These are phyloP conservation scores for Callospermophilus lateralis DNA, from an alignment of 2,113 vertebrate species.

Conservation along the genomic window DNA sequence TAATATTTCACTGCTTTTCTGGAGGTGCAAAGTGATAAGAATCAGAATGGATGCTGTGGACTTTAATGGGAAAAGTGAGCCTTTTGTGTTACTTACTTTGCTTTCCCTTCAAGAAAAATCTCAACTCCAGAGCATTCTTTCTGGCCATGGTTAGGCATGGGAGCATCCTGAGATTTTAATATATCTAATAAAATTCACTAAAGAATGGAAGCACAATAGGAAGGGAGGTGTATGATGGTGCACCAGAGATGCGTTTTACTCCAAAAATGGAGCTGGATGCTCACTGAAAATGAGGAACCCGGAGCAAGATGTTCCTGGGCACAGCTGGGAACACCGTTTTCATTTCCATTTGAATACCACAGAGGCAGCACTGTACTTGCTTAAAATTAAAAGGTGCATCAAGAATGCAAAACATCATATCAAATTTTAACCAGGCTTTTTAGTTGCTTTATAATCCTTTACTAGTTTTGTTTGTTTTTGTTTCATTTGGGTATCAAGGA, in stretches of 20 bases:
- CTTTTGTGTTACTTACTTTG: slow-evolving; percentile 60
- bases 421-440: slow-evolving; percentile 64
- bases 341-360: slow-evolving; percentile 66
- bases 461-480: not conserved
- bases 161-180: slow-evolving; percentile 66
- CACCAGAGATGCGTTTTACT: slow-evolving; percentile 49
- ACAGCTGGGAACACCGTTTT: slow-evolving; percentile 66
- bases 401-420: slow-evolving; percentile 70
- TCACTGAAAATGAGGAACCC: slow-evolving; percentile 55
- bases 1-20: slow-evolving; percentile 69
- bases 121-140: slow-evolving; percentile 45
- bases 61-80: slow-evolving; percentile 71
- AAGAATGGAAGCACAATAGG: slow-evolving; percentile 50
- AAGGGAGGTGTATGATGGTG: not conserved
- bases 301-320: not conserved
- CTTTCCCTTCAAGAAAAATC: slow-evolving; percentile 55
- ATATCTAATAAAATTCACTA: slow-evolving; percentile 63
- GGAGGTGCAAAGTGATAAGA: slow-evolving; percentile 67
- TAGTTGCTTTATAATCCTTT: slow-evolving; percentile 23
- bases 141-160: not conserved
- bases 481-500: too few species aligned
- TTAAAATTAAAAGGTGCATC: slow-evolving; percentile 78
- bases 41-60: slow-evolving; percentile 64
- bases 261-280: slow-evolving; percentile 45
- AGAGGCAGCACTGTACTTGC: slow-evolving; percentile 49